Conservation (phyloP, 2,888 invertebrate genomes). For the Platycheirus rosarum region DNA sequence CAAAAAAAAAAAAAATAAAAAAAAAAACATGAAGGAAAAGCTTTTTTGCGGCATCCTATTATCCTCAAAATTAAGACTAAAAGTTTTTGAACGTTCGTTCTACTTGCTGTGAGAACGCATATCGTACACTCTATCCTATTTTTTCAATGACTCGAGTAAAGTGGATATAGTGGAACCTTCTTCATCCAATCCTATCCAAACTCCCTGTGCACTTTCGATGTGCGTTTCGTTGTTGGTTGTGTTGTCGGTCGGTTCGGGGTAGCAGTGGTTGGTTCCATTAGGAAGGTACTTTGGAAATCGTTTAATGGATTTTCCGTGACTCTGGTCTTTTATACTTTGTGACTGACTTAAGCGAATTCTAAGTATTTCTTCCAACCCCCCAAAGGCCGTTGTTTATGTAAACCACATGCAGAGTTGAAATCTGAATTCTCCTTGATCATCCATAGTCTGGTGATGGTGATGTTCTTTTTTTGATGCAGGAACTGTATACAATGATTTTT, state of each 20-base stretch:
- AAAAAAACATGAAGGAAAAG: conserved; percentile 32
- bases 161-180: conserved; percentile 67
- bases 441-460: background rate
- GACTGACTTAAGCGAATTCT: conserved; percentile 74
- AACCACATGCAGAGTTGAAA: conserved; percentile 39
- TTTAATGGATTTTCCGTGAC: conserved; percentile 74
- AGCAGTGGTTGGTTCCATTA: conserved; percentile 64
- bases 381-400: conserved; percentile 13
- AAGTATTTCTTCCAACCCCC: conserved; percentile 54
- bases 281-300: conserved; percentile 73
- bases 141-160: conserved; percentile 45
- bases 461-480: conserved; percentile 59
- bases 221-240: no score
- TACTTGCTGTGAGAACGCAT: conserved; percentile 59
- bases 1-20: conserved; percentile 11
- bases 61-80: conserved; percentile 72
- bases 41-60: conserved; percentile 72
- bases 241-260: conserved; percentile 12
- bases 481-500: conserved; percentile 71
- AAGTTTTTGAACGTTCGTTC: conserved; percentile 68
- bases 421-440: conserved; percentile 5
- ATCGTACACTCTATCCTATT: conserved; percentile 21
- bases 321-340: conserved; percentile 72
- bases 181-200: background rate
- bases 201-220: background rate